Conservation (phyloP, 2,797 vertebrate species). For the Corythornis leucogaster region DNA sequence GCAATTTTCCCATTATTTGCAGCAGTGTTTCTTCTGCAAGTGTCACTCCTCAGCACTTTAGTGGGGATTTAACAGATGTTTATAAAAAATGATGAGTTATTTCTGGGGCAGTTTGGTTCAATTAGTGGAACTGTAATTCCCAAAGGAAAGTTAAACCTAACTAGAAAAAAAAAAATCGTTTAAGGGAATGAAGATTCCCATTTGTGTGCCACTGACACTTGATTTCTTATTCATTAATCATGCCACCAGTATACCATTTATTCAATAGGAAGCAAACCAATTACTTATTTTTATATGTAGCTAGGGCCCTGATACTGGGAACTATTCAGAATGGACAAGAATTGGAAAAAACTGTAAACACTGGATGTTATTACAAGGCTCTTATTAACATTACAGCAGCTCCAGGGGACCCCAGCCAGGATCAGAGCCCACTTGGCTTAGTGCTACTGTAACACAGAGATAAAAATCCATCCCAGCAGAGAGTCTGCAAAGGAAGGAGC, state of each 20-base stretch:
- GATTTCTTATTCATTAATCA: conserved; percentile 56
- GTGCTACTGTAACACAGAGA: not conserved
- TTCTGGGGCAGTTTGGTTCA: conserved; percentile 67
- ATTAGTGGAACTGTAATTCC: conserved; percentile 65
- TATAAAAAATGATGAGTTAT: conserved; percentile 75
- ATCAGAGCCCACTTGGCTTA: rapidly evolving
- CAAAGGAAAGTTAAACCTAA: conserved; percentile 59
- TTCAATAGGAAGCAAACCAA: conserved; percentile 45
- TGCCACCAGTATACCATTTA: conserved; percentile 11
- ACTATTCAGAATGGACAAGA: not conserved
- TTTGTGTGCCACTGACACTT: not conserved
- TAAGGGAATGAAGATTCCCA: conserved; percentile 47
- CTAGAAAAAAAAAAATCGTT: not conserved
- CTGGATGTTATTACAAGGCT: not conserved
- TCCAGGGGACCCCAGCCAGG: not conserved
- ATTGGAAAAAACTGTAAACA: not conserved
- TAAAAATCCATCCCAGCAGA: not conserved
- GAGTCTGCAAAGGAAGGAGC: not conserved
- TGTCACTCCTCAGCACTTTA: conserved; percentile 70
- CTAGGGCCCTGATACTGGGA: not conserved
- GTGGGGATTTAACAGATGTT: conserved; percentile 63
- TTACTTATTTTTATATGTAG: conserved; percentile 28
- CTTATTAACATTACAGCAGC: not conserved
- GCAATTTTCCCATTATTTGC: conserved; percentile 78
- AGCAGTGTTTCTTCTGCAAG: conserved; percentile 71